A percentile compares a stretch with the other conserved stretches of the same genome.
These are phyloP conservation scores for Aphidius gifuensis DNA, from an alignment of 1,140 invertebrate species.

Conservation along the genomic window DNA sequence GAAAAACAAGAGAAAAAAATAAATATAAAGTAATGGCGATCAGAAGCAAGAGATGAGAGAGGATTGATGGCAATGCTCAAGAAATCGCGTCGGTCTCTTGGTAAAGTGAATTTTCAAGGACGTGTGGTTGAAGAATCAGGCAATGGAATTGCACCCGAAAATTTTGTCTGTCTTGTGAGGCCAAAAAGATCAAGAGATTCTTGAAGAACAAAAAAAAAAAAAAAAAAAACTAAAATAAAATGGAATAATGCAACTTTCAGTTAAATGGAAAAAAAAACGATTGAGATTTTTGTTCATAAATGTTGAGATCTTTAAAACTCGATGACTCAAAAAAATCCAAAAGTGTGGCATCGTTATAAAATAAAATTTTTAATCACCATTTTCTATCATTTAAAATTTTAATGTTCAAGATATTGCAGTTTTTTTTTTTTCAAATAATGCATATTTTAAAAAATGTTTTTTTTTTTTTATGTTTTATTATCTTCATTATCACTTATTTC, in stretches of 20 bases:
- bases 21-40: conserved; percentile 5
- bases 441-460: no score
- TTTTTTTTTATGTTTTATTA: no score
- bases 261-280: no score
- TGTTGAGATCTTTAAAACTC: no score
- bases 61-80: conserved; percentile 13
- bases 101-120: conserved; percentile 26
- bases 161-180: not conserved
- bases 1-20: conserved; percentile 2
- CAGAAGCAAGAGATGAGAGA: conserved; percentile 3
- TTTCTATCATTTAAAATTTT: no score
- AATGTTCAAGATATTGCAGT: no score
- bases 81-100: conserved; percentile 8
- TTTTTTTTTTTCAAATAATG: no score
- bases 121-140: conserved; percentile 4
- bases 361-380: no score
- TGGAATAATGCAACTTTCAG: not conserved
- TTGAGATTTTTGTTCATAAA: no score
- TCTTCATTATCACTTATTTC: not conserved
- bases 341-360: no score
- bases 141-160: conserved; percentile 5
- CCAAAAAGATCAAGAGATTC: no score
- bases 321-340: no score
- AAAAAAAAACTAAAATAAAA: not conserved
- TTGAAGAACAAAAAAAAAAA: not conserved